Conservation (phyloP, 2,797 vertebrate species). For the Pygocentrus nattereri region DNA sequence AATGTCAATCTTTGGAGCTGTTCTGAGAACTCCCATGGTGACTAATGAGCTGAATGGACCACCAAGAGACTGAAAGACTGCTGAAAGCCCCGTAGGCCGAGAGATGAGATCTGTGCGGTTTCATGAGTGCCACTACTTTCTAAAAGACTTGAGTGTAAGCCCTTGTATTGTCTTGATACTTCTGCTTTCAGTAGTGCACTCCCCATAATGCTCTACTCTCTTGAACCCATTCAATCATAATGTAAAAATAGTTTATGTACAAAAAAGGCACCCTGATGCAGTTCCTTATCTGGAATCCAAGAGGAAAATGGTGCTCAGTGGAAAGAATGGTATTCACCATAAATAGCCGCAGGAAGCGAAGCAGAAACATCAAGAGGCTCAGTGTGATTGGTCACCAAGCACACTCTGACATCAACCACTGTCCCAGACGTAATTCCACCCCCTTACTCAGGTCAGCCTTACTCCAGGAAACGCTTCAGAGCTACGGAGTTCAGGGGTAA, state of each 20-base stretch:
- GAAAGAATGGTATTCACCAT: slow-evolving; percentile 48
- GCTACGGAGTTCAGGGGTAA: slow-evolving; percentile 18
- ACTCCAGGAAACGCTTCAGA: background rate
- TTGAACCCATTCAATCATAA: background rate
- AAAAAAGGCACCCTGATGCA: slow-evolving; percentile 8
- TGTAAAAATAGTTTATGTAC: slow-evolving; percentile 41
- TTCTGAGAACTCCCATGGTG: slow-evolving; percentile 1
- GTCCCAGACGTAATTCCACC: slow-evolving; percentile 7
- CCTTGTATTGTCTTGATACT: background rate
- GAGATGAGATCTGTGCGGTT: background rate
- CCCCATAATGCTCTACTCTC: background rate
- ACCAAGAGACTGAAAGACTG: background rate
- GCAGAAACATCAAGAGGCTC: slow-evolving; percentile 25
- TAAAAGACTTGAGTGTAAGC: background rate
- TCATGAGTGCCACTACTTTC: slow-evolving; percentile 10
- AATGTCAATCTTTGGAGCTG: background rate
- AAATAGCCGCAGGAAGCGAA: slow-evolving; percentile 54
- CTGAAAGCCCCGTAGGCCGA: background rate
- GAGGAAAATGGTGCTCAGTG: slow-evolving; percentile 49
- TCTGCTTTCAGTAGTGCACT: background rate
- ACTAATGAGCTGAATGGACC: slow-evolving; percentile 29
- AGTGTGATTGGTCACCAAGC: slow-evolving; percentile 29
- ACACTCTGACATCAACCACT: slow-evolving; percentile 13
- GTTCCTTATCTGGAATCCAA: slow-evolving; percentile 46
- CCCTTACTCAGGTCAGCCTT: background rate